Conservation (phyloP, 2,113 vertebrate species). For the Tychaedon coryphoeus region DNA sequence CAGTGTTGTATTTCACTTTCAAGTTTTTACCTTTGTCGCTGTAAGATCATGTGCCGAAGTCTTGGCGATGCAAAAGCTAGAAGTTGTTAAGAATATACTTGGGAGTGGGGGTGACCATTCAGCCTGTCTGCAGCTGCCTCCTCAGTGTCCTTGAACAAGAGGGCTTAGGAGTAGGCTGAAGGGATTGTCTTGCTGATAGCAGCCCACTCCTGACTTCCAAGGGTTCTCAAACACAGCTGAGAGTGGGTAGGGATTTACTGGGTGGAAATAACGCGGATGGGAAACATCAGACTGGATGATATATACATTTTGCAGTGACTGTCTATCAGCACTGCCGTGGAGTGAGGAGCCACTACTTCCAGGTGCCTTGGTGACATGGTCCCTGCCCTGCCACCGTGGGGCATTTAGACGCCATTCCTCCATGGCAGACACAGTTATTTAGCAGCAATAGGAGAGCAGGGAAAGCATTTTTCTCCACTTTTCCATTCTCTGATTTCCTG, state of each 20-base stretch:
- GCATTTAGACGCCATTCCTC: neutral
- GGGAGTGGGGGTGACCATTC: neutral
- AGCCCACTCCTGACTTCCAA: neutral
- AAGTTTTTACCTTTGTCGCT: slow-evolving; percentile 43
- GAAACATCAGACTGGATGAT: neutral
- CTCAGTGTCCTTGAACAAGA: slow-evolving; percentile 27
- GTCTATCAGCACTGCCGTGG: neutral
- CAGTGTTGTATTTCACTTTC: slow-evolving; percentile 53
- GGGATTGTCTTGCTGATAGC: slow-evolving; percentile 13
- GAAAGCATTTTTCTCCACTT: neutral
- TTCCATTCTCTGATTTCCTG: neutral
- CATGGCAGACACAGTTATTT: neutral
- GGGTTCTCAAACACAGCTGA: neutral
- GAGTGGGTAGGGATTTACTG: neutral
- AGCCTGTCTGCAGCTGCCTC: slow-evolving; percentile 12
- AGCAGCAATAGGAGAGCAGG: neutral
- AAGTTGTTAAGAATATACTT: slow-evolving; percentile 29
- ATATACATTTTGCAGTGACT: rapidly evolving
- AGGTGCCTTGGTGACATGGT: neutral
- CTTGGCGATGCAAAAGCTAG: neutral
- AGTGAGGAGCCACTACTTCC: neutral
- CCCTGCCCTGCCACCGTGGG: rapidly evolving
- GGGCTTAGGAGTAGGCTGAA: neutral
- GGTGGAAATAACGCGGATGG: neutral
- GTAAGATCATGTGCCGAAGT: slow-evolving; percentile 26